Base-by-base conservation (phyloP, 2,888 invertebrate species). In the Lacanobia wlatinum region DNA sequence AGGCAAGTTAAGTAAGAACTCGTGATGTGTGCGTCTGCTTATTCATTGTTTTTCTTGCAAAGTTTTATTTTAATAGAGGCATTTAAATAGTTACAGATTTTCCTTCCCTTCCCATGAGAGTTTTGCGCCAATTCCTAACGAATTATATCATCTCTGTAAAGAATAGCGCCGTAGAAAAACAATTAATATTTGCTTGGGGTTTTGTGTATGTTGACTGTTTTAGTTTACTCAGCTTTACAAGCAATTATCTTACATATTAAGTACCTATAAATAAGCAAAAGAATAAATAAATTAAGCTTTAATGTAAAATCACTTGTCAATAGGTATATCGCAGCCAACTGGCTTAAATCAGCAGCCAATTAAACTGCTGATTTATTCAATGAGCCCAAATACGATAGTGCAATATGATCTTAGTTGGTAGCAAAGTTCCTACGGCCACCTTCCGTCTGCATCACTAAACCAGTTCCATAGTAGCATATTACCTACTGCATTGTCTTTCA, bases 31-130 rank as follows among this genome's bases (percentile, higher is more conserved):
- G 14, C 16, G 58, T 21, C 52, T 21, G 14, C 16, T 58, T 52
- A 70, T 46, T 58, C 34, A 61, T 43, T 55, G 43, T 61, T 62
- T 76, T 76, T 76, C 46, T 62, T 76, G 12, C 12, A 23, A 61
- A 58, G 50, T 62, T 76, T 61, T 50, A 64, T 43, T 59, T 74
- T 2, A 38, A 34, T 62, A 14, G 18, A 64, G 34, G n/a, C 53
- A 53, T 55, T 40, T 18, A 0, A 18, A 48, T 48, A 48, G 5
- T 3, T 60, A 12, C 3, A 52, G 18, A 14, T 64, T 76, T 77
- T 76, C 75, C 75, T 75, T 75, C 43, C 63, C n/a, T 50, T 21
- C 59, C 14, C 16, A 1, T 9, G 28, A 23, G 40, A 60, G 9
- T 55, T 38, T 34, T 60, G 50, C 34, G 38, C 14, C 34, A 64